phyloP scores from a whole-genome alignment of 2,113 vertebrate genomes.

The Ochotona curzoniae region DNA sequence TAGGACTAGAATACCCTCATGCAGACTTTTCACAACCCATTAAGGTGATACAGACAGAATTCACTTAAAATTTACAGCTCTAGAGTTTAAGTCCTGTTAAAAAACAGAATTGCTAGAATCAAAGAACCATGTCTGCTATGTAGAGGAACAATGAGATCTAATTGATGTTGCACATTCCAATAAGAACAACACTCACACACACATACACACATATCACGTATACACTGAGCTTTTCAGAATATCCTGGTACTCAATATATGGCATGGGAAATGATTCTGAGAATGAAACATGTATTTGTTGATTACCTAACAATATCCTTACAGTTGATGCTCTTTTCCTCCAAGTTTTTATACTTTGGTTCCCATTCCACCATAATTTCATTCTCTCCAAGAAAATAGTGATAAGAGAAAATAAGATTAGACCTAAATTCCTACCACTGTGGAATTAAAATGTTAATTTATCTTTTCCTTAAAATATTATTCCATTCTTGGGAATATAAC shows the following conservation, averaged over 20 bases:
- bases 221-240: background rate
- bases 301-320: background rate
- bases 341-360: background rate
- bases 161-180: constrained; percentile 21
- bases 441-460: background rate
- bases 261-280: background rate
- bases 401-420: background rate
- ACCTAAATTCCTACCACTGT: background rate
- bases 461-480: background rate
- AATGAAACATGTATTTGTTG: background rate
- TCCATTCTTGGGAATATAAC: no score
- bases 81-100: constrained; percentile 83
- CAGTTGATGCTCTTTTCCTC: background rate
- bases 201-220: no score
- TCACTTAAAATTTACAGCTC: constrained; percentile 80
- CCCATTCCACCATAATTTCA: background rate
- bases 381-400: background rate
- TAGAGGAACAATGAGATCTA: constrained; percentile 79
- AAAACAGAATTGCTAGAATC: constrained; percentile 80
- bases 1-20: constrained; percentile 35
- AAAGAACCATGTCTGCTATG: constrained; percentile 78
- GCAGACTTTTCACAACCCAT: constrained; percentile 84
- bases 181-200: background rate
- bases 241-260: background rate
- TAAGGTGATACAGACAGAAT: constrained; percentile 82